Base-by-base conservation (phyloP, 2,113 vertebrate species). In the Pan troglodytes region DNA sequence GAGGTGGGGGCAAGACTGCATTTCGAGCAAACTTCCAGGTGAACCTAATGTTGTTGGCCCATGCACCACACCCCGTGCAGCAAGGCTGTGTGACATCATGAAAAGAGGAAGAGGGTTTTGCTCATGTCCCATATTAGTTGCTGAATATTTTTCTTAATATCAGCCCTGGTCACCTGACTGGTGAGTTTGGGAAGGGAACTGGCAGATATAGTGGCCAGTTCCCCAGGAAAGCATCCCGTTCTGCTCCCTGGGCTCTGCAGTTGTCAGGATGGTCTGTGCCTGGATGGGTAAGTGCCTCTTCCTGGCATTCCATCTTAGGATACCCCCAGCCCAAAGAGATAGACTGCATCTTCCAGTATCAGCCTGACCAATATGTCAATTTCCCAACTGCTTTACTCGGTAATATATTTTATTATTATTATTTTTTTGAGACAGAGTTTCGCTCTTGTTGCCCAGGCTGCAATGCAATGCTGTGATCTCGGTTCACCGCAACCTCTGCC, bases 61-160 rank as follows among this genome's bases (percentile, higher is more conserved):
- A 12, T 5, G 8, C 76, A 38, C 67, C 57, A 20, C 5, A 17
- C 25, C 40, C 14, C 16, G 20, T 50, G 48, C 6, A 13, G 40
- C 6, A 68, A 90, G 50, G n/a, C 43, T 9, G 4, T 35, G 2
- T 6, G 8, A 8, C 45, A 25, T 25, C 52, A 23, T 38, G 9
- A 79, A 7, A 50, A 38, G 32, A 6, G 20, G 4, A 11, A 57
- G 85, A 86, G 32, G 59, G 64, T 6, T 35, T 17, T 23, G 5
- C 38, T 70, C 40, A 13, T 0, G 8, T 16, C 18, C 4, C 1
- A 0, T 2, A 35, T 48, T 13, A 2, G 10, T 32, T 45, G 13
- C 16, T 27, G 43, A 20, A 6, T 22, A 10, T 30, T 8, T 6
- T 73, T 27, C 20, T 22, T 38, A 85, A 18, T 25, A 13, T 40